phyloP scores from a whole-genome alignment of 2,113 vertebrate species.

The Corythaixoides concolor region DNA sequence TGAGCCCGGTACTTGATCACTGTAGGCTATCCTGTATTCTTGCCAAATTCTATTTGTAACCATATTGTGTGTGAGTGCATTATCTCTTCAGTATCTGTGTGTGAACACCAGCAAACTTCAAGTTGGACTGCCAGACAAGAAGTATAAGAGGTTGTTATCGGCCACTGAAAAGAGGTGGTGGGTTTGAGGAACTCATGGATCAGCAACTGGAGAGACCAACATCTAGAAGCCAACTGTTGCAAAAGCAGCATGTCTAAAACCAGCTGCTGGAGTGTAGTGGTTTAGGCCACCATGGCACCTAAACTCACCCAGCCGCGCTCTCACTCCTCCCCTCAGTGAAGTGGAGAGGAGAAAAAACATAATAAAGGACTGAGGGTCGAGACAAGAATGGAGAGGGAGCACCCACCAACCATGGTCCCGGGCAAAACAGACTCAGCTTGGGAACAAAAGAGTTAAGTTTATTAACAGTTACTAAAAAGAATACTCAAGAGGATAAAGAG shows the following conservation, averaged over 20 bases:
- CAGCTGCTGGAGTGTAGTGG: too few species aligned
- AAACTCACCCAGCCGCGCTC: too few species aligned
- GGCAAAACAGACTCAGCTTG: too few species aligned
- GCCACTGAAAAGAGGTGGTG: neutral
- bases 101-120: neutral
- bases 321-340: too few species aligned
- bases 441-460: too few species aligned
- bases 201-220: neutral
- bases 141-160: neutral
- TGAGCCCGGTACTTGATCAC: neutral
- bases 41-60: neutral
- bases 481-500: too few species aligned
- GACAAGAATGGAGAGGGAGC: too few species aligned
- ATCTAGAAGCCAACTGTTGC: neutral
- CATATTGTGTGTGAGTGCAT: rapidly evolving
- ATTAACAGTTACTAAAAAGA: too few species aligned
- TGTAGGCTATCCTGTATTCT: neutral
- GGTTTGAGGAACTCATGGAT: neutral
- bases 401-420: too few species aligned
- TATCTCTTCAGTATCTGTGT: neutral
- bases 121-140: neutral
- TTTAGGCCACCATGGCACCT: too few species aligned
- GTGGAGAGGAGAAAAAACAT: too few species aligned
- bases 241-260: neutral
- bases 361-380: too few species aligned